These are phyloP conservation scores for Furnarius figulus DNA, from an alignment of 2,113 vertebrate genomes.

Conservation along the genomic window DNA sequence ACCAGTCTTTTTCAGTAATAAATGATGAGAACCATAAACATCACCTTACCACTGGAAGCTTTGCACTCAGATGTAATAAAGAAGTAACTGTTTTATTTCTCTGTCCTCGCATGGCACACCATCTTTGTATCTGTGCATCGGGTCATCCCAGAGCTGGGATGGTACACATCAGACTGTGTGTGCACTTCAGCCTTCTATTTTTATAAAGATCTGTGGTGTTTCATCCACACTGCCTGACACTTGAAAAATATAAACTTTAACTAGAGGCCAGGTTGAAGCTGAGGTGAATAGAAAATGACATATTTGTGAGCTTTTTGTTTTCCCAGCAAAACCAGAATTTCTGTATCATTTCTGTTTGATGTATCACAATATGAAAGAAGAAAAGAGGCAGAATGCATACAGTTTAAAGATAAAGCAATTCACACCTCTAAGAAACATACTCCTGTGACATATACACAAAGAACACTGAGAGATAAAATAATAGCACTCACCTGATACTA, in stretches of 20 bases:
- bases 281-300: neutral
- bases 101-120: neutral
- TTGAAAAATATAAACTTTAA: neutral
- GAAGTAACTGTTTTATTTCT: neutral
- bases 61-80: neutral
- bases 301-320: neutral
- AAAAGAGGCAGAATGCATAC: neutral
- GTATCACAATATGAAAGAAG: neutral
- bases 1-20: neutral
- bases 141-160: neutral
- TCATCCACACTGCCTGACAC: neutral
- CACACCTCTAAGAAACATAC: neutral
- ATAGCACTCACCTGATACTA: neutral
- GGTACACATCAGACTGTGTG: neutral
- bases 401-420: neutral
- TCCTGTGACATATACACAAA: neutral
- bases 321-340: neutral
- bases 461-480: neutral
- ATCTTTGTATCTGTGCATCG: neutral
- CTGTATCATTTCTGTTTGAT: neutral
- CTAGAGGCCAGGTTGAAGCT: neutral
- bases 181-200: neutral
- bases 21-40: neutral
- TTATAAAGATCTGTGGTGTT: neutral
- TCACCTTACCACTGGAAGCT: neutral